Percentiles rank a stretch among this genome's conserved stretches.
Evolutionary conservation across 2,113 vertebrate species (phyloP).

Genomic region (Labeo rohita): DNA sequence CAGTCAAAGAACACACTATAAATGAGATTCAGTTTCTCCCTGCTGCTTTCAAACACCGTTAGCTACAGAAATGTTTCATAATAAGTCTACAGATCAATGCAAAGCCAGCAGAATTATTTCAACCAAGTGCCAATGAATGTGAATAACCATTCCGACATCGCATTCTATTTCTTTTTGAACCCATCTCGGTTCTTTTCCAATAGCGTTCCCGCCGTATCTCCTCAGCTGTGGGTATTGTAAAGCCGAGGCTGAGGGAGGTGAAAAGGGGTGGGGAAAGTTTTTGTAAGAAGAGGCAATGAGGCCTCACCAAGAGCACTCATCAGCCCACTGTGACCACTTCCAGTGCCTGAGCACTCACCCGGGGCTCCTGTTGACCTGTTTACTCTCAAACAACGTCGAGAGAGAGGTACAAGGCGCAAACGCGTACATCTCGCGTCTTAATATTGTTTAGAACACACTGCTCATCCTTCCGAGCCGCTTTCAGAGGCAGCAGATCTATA

Average conservation of each 20-base stretch:
- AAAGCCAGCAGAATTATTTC: background rate
- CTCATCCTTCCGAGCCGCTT: background rate
- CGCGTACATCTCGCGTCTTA: background rate
- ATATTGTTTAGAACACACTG: slow-evolving; percentile 21
- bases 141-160: background rate
- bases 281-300: slow-evolving; percentile 47
- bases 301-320: slow-evolving; percentile 71
- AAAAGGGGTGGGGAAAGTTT: slow-evolving; percentile 52
- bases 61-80: background rate
- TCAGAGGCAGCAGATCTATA: slow-evolving; percentile 32
- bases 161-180: background rate
- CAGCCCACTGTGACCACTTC: slow-evolving; percentile 83
- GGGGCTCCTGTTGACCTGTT: slow-evolving; percentile 83
- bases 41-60: background rate
- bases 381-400: slow-evolving; percentile 3
- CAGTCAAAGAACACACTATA: background rate
- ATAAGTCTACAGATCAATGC: background rate
- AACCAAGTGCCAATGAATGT: background rate
- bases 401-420: background rate
- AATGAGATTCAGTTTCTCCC: background rate
- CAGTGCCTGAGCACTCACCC: slow-evolving; percentile 75
- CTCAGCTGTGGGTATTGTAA: slow-evolving; percentile 35
- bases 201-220: background rate
- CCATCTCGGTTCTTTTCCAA: background rate
- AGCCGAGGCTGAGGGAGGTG: slow-evolving; percentile 36